Evolutionary conservation across 2,113 vertebrate genomes (phyloP).

Genomic region (Corythornis cristatus): DNA sequence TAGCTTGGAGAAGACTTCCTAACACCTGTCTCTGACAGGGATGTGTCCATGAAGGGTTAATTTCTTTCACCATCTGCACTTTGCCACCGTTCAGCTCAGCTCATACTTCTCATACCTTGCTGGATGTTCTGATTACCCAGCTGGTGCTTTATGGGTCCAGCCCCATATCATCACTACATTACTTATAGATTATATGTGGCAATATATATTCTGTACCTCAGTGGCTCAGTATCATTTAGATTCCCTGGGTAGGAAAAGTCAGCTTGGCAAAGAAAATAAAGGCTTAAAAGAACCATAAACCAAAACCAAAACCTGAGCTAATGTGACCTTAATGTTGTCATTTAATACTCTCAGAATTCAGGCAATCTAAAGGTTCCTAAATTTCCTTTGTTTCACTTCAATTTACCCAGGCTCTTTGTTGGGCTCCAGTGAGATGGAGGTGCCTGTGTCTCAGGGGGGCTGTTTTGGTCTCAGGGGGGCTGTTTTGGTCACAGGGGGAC

Average conservation of each 20-base stretch:
- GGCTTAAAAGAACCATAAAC: neutral
- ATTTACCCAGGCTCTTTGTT: neutral
- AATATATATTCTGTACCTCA: neutral
- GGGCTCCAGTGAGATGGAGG: neutral
- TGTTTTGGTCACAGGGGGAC: too few relatives aligned
- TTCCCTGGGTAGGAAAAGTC: neutral
- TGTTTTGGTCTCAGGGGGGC: too few relatives aligned
- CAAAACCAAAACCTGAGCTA: neutral
- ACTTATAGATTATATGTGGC: neutral
- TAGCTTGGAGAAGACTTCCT: neutral
- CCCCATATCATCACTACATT: neutral
- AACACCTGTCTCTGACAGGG: neutral
- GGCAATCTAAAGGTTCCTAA: neutral
- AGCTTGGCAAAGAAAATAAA: neutral
- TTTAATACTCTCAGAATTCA: neutral
- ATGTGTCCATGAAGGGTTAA: neutral
- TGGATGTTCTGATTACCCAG: conserved; percentile 38
- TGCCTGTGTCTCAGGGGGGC: neutral
- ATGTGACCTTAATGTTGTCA: neutral
- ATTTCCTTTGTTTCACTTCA: neutral
- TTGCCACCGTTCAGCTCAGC: neutral
- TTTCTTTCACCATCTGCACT: neutral
- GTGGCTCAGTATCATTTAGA: neutral
- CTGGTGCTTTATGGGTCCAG: conserved; percentile 27
- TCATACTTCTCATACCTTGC: neutral